Base-by-base conservation (phyloP, 2,888 invertebrate species). In the Sialis lutaria region DNA sequence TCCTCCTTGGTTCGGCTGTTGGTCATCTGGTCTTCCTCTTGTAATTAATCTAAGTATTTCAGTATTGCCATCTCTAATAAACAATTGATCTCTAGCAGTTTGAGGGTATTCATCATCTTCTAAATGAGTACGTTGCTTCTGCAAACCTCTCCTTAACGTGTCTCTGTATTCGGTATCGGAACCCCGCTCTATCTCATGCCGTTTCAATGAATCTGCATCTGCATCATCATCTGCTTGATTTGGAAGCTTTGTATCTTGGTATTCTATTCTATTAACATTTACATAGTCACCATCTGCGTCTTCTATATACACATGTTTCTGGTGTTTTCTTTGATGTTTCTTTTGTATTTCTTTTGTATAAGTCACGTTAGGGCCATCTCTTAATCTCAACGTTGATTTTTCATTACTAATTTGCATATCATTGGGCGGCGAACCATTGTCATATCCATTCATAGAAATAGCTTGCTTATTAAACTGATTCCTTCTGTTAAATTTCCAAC, bases 1-100 rank as follows among this genome's bases (percentile, higher is more conserved):
- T 53, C 75, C 67, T 51, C 70, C 67, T 10, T 64, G 64, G 55
- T 71, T 68, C 45, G 68, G 65, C 22, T 66, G 50, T 2, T 74
- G 72, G 52, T 80, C 79, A 52, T 78, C 78, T 46, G 72, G 69
- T 51, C 78, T 75, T 9, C 81, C 83, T 56, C 86, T 72, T 0
- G 86, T 86, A 45, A 87, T 79, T 45, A 89, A 64, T 51, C 86
- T 71, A 44, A 89, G 64, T 50, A 89, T 85, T 68, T 89, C 89
- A 1, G 87, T 81, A 57, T 87, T 85, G 0, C 88, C 89, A 57
- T 88, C 86, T 57, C 85, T 77, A 40, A 85, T 85, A 57, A 82
- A 89, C 56, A 80, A 76, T 56, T 82, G 82, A 58, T 82, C 81
- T 50, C 83, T 68, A 45, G 73, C 69, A 49, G 54, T 60, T 9